Percentiles rank a stretch among this genome's conserved stretches.
These are phyloP conservation scores for Ornithoptera priamus DNA, from an alignment of 2,888 invertebrate genomes.

Conservation along the genomic window DNA sequence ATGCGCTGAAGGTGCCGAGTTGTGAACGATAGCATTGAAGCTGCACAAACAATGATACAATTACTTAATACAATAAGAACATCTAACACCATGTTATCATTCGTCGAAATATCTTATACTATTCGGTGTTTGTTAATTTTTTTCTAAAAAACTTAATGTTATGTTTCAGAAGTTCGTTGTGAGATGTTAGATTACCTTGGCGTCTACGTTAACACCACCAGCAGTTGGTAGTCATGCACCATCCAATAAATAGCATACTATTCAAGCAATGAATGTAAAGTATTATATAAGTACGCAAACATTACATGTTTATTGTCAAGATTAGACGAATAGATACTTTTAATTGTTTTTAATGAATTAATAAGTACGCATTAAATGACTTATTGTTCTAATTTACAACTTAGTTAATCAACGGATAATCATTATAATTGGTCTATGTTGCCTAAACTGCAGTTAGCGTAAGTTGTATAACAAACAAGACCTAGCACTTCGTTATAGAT, in stretches of 20 bases:
- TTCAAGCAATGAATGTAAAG: too few species aligned
- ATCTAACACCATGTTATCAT: neutral
- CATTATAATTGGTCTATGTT: neutral
- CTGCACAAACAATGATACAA: slow-evolving; percentile 43
- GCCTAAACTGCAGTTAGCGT: neutral
- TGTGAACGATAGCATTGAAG: slow-evolving; percentile 72
- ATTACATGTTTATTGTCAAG: too few species aligned
- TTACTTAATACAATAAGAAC: neutral
- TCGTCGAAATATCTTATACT: neutral
- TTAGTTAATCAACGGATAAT: slow-evolving; percentile 23
- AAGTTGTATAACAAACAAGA: slow-evolving; percentile 43
- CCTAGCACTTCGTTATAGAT: slow-evolving; percentile 8
- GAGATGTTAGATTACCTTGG: too few species aligned
- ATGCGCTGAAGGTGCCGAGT: slow-evolving; percentile 61
- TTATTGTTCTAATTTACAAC: slow-evolving; percentile 33
- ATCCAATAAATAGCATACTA: too few species aligned
- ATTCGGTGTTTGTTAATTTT: too few species aligned
- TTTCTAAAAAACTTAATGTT: too few species aligned
- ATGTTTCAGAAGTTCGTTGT: too few species aligned
- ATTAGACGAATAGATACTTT: too few species aligned
- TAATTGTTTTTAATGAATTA: neutral
- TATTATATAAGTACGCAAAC: too few species aligned
- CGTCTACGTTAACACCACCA: too few species aligned
- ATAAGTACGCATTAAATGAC: slow-evolving; percentile 9
- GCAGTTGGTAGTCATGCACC: too few species aligned